These are phyloP conservation scores for Ginglymostoma cirratum DNA, from an alignment of 2,113 vertebrate species.

Conservation along the genomic window DNA sequence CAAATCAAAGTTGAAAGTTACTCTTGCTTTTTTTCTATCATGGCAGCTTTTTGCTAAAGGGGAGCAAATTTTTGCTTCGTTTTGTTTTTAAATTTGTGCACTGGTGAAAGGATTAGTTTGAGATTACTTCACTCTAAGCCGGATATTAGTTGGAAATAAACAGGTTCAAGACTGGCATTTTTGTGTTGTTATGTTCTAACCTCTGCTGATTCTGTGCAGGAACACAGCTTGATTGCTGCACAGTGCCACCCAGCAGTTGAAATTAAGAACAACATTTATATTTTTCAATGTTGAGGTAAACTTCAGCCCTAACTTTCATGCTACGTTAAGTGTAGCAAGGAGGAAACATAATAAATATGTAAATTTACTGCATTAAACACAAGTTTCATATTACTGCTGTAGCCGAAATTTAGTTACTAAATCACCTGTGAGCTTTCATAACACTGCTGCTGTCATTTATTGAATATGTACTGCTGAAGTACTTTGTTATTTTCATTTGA, in stretches of 20 bases:
- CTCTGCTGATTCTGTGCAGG: background rate
- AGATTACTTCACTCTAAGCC: background rate
- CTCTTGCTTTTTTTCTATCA: background rate
- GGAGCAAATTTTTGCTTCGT: background rate
- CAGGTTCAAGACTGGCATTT: background rate
- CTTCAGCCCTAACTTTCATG: background rate
- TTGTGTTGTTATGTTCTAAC: background rate
- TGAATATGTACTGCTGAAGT: background rate
- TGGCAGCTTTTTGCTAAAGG: background rate
- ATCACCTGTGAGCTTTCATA: too few species aligned
- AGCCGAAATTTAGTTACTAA: too few species aligned
- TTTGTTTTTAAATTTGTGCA: background rate
- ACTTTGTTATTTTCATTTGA: background rate
- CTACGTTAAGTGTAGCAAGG: background rate
- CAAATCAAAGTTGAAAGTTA: background rate
- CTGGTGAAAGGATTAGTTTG: background rate
- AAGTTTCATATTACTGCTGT: background rate
- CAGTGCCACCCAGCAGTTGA: background rate
- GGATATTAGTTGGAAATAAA: background rate
- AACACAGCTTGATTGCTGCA: background rate
- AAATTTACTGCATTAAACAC: background rate
- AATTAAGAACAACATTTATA: background rate
- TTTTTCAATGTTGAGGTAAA: background rate
- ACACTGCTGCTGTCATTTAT: background rate
- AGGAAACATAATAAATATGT: background rate